Percentiles rank a stretch among this genome's conserved stretches.
Evolutionary conservation across 2,113 vertebrate genomes (phyloP).

Genomic region (Barbus barbus): DNA sequence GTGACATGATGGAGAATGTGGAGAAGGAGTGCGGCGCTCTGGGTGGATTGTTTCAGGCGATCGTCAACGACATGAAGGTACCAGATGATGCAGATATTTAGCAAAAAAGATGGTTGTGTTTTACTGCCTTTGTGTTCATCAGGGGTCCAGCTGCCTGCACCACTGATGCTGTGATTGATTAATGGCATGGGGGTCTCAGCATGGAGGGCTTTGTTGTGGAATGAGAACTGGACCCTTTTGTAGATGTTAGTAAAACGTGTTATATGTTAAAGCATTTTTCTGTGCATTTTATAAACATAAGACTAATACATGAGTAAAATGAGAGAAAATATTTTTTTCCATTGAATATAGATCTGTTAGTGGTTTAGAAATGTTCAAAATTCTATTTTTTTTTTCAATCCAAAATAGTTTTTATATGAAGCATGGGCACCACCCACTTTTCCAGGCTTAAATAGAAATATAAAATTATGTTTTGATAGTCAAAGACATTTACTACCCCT

Average conservation of each 20-base stretch:
- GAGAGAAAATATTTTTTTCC: too few species aligned
- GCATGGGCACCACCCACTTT: constrained; percentile 16
- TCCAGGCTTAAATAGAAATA: background rate
- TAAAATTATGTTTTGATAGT: constrained; percentile 12
- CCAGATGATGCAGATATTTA: constrained; percentile 42
- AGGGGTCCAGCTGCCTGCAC: constrained; percentile 50
- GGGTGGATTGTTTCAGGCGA: constrained; percentile 94
- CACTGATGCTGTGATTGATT: constrained; percentile 54
- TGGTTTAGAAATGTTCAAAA: background rate
- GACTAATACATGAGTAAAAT: background rate
- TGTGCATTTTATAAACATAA: background rate
- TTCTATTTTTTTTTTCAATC: background rate
- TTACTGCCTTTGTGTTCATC: constrained; percentile 77
- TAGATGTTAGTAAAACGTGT: background rate
- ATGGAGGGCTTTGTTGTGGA: constrained; percentile 54
- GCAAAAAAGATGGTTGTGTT: constrained; percentile 54
- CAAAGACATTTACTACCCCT: background rate
- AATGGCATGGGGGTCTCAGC: constrained; percentile 41
- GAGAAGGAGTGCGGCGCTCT: constrained; percentile 95
- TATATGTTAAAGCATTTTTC: background rate
- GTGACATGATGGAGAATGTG: constrained; percentile 81
- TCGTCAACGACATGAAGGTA: constrained; percentile 99
- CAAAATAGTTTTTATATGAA: background rate
- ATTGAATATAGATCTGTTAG: background rate
- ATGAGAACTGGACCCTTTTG: constrained; percentile 8